These are phyloP conservation scores for Scomberomorus guttatus DNA, from an alignment of 2,797 vertebrate genomes.

Conservation along the genomic window DNA sequence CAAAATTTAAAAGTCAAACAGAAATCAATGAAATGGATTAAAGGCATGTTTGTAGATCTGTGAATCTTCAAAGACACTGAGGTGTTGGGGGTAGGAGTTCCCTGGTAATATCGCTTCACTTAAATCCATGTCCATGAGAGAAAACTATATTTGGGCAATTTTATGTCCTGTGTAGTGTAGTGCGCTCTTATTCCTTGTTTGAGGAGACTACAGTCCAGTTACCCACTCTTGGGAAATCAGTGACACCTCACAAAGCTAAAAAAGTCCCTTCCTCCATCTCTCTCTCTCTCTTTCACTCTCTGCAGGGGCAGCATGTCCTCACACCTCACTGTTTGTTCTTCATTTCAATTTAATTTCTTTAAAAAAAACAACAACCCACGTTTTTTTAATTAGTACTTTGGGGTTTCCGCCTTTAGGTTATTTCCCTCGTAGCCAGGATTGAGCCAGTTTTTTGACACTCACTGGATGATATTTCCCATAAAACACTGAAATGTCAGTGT, in stretches of 20 bases:
- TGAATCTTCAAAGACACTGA: conserved; percentile 59
- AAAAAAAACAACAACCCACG: not conserved
- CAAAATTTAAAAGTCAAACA: conserved; percentile 85
- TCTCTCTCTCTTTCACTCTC: conserved; percentile 2
- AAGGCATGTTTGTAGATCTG: conserved; percentile 78
- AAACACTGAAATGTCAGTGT: conserved; percentile 21
- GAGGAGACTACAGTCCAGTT: conserved; percentile 8
- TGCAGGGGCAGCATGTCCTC: conserved; percentile 8
- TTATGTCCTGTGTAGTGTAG: not conserved
- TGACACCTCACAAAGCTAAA: conserved; percentile 3
- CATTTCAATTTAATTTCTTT: not conserved
- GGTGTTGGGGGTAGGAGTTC: not conserved
- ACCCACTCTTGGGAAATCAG: conserved; percentile 16
- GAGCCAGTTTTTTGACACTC: not conserved
- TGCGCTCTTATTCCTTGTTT: conserved; percentile 3
- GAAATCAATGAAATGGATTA: conserved; percentile 80
- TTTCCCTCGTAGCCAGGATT: not conserved
- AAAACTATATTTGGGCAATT: not conserved
- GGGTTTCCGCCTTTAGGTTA: not conserved
- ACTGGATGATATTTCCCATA: conserved; percentile 1
- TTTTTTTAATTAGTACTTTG: not conserved
- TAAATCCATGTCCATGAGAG: conserved; percentile 1
- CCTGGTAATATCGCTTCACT: conserved; percentile 31
- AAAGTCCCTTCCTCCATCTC: not conserved
- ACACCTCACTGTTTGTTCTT: not conserved